Conservation (phyloP, 2,113 vertebrate genomes). For the Pogonocichla stellata region DNA sequence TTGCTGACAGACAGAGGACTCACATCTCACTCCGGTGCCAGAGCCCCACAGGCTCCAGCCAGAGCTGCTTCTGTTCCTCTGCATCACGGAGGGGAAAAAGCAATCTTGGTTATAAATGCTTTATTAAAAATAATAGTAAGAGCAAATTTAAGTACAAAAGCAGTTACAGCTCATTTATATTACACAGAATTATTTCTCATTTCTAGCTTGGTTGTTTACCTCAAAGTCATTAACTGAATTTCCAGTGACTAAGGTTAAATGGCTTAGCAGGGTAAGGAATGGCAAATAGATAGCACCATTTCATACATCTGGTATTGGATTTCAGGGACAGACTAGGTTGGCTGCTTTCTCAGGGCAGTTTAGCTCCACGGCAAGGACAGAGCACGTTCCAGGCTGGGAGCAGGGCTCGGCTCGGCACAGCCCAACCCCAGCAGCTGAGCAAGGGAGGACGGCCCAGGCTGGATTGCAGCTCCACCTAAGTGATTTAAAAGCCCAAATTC, state of each 20-base stretch:
- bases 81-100: not conserved
- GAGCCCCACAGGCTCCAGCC: not conserved
- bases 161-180: conserved; percentile 74
- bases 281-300: conserved; percentile 85
- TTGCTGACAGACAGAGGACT: conserved; percentile 64
- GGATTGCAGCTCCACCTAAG: not conserved
- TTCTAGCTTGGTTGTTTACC: conserved; percentile 65
- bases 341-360: conserved; percentile 10
- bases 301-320: conserved; percentile 61
- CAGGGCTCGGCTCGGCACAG: not conserved
- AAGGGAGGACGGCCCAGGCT: not conserved
- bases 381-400: not conserved
- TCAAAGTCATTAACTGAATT: conserved; percentile 71
- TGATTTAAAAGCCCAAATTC: conserved; percentile 24
- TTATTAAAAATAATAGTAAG: conserved; percentile 68
- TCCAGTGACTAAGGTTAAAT: conserved; percentile 81
- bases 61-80: conserved; percentile 55
- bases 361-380: conserved; percentile 2
- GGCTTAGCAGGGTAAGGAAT: conserved; percentile 78
- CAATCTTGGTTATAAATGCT: conserved; percentile 60
- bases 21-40: not conserved
- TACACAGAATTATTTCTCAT: conserved; percentile 75
- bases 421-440: not conserved
- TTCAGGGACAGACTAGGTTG: conserved; percentile 13
- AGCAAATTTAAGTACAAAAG: conserved; percentile 76